Evolutionary conservation across 2,888 invertebrate genomes (phyloP), one percentile per base, ranked within the genome.

Genomic region (Eupithecia tripunctaria): DNA sequence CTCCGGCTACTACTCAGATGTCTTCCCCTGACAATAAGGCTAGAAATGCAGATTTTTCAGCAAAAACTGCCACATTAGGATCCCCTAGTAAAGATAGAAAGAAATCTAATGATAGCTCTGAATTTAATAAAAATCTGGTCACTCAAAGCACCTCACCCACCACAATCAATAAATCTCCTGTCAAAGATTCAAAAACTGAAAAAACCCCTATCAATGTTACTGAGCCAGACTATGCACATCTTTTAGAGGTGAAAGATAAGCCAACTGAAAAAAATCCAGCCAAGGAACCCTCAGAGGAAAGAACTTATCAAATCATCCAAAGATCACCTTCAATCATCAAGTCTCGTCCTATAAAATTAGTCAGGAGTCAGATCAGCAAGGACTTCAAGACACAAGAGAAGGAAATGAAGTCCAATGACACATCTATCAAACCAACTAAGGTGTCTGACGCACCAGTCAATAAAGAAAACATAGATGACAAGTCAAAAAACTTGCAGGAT

Each of bases 41-140:
- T 51, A 82, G 82, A 75, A 76, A 76, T 63, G 86, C 82, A 47
- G 88, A 88, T 78, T 85, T 84, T 36, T 83, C 84, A 67, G 80
- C 79, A 67, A 84, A 82, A 72, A 25, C 41, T 1, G 66, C 59
- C 1, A 60, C 68, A 10, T 51, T 68, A 25, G 12, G 59, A 72
- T 76, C 73, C 43, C 65, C 68, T 29, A 64, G 15, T 0, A 74
- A 74, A 51, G 74, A 51, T 60, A 70, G 47, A 25, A 71, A 27
- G n/a, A 21, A 38, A 68, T 29, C 64, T 21, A 73, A 43, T 47
- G 78, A 83, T 78, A 71, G 27, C 8, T 14, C 51, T 51, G 69
- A 75, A n/a, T 36, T 5, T 38, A 38, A 25, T n/a, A 73, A 65
- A 64, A 43, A 69, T 10, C 41, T 38, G 63, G 62, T 41, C 47